Base-by-base conservation (phyloP, 1,140 invertebrate species). In the Papilio machaon region DNA sequence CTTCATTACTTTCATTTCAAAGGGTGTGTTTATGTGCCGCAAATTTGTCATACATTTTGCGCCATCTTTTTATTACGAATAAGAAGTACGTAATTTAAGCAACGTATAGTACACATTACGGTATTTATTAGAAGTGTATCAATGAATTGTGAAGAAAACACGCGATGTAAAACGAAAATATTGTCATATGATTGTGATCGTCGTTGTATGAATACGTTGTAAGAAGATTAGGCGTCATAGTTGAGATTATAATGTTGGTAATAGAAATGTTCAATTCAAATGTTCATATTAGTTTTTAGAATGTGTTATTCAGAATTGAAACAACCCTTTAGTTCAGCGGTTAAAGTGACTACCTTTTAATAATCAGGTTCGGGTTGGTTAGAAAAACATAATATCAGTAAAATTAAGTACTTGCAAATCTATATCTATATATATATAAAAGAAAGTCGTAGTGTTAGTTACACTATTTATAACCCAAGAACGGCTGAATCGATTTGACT, bases 21-120 rank as follows among this genome's bases (percentile, higher is more conserved):
- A 89, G 92, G 92, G 92, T 90, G 92, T 90, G 91, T 87, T 90
- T 84, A 91, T 91, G 86, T 88, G 83, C 64, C 81, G 86, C 90
- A 89, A 91, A 92, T 91, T 92, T 88, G 91, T 92, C 91, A 92
- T 93, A 80, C 80, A 35, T 75, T 83, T 88, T 86, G 85, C 91
- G 87, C 91, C 90, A 89, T 89, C 84, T 90, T 79, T 86, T 91
- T 85, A 86, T 84, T 82, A 80, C 79, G 84, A 86, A 86, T 85
- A 83, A 81, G 79, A 77, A 82, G 73, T 52, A 49, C 82, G 84
- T 80, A 73, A 83, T 60, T 43, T 79, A 49, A 52, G 46, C 30
- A 76, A 0, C 19, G 2, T 38, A 54, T 23, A 7, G 4, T 15
- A 70, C 85, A 73, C 84, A 85, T 86, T 81, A 75, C 70, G 35